Evolutionary conservation across 1,140 invertebrate genomes (phyloP), one percentile per base, ranked within the genome.

Genomic region (Cotesia chilonis): DNA sequence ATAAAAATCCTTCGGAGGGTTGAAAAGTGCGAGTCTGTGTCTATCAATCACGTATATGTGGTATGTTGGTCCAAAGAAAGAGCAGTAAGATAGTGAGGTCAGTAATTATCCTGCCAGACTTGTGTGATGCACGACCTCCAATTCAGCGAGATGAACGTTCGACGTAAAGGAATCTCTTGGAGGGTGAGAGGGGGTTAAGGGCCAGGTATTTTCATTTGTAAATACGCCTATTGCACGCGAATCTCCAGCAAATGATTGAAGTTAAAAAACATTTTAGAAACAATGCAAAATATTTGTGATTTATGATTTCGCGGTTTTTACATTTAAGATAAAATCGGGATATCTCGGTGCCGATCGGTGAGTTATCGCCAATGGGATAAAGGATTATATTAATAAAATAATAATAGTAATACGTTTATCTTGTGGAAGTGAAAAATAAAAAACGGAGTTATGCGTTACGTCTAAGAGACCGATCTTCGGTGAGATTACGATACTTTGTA

Each of bases 101-200:
- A 77, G 82, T 82, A 80, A 85, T 85, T 85, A 85, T 85, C 82
- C 82, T 85, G 83, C 83, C 83, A 85, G 81, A 78, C 81, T 80
- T 76, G 77, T 79, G 81, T 85, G 83, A 85, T 85, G 82, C 83
- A 85, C 83, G 82, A 84, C 83, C 83, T 81, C 82, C 81, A 76
- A 76, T 76, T 73, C 77, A 69, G 74, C 71, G 28, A 47, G 41
- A 47, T 47, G 41, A 47, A 47, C 41, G 41, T 47, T 47, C 41
- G 41, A 47, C 41, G 67, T 67, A 38, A 35, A 51, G 81, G 79
- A 80, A 80, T 77, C 80, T 63, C 57, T 20, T 59, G 17, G 36
- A 12, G 69, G 41, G 38, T 17, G 10, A 12, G 37, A 57, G 20
- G 37, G 6, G 55, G 36, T 6, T 55, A 37, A 20, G 37, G 64